A percentile compares a stretch with the other conserved stretches of the same genome.
Conservation (phyloP, 23 tunicate species). For the Styela clava region DNA sequence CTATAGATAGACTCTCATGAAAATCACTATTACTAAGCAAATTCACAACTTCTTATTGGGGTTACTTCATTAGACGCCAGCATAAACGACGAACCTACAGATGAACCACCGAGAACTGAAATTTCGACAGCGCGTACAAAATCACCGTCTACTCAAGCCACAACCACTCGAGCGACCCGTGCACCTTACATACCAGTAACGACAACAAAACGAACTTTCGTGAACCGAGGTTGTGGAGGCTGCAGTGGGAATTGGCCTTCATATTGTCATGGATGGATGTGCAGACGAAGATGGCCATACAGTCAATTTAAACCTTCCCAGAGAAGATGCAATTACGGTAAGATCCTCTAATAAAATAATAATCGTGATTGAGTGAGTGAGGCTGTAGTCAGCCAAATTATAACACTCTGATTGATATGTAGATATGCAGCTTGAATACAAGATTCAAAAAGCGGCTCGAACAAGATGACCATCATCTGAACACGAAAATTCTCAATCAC, state of each 20-base stretch:
- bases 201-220: background rate
- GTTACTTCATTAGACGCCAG: background rate
- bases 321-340: background rate
- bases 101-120: background rate
- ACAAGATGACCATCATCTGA: no score
- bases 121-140: background rate
- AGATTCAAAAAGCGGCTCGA: no score
- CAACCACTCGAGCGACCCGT: background rate
- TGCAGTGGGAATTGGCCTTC: background rate
- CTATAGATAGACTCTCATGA: no score
- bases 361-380: background rate
- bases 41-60: no score
- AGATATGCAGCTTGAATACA: no score
- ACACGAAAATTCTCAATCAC: no score
- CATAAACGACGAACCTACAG: background rate
- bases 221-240: background rate
- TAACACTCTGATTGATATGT: no score
- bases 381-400: no score
- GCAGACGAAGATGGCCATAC: constrained; percentile 8
- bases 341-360: background rate
- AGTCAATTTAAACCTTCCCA: background rate
- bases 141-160: constrained; percentile 4
- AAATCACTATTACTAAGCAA: no score
- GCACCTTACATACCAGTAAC: background rate
- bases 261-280: constrained; percentile 7